Percentiles rank a stretch among this genome's conserved stretches.
Conservation (phyloP, 1,140 invertebrate species). For the Colletes latitarsis region DNA sequence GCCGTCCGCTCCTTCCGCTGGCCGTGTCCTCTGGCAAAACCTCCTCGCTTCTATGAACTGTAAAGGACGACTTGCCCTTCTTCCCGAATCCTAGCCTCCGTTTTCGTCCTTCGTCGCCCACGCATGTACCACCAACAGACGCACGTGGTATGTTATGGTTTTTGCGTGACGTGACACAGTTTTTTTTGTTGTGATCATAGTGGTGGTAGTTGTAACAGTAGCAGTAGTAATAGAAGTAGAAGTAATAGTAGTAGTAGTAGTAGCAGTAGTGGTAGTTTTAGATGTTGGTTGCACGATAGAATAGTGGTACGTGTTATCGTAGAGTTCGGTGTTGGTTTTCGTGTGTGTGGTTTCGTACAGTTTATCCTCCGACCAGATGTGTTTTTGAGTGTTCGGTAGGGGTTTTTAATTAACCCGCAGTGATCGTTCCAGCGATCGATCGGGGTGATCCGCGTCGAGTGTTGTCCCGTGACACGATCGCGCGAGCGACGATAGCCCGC, state of each 20-base stretch:
- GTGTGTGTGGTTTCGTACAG: not conserved
- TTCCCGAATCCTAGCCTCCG: conserved; percentile 97
- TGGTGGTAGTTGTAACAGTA: conserved; percentile 30
- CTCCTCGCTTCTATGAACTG: conserved; percentile 97
- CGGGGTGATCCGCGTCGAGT: conserved; percentile 63
- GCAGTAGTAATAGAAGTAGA: conserved; percentile 16
- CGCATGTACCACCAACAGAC: conserved; percentile 80
- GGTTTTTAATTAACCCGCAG: conserved; percentile 62
- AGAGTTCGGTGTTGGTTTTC: not conserved
- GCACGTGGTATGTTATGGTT: conserved; percentile 78
- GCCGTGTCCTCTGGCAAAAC: conserved; percentile 92
- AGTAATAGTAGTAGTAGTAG: conserved; percentile 31
- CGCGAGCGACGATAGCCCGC: conserved; percentile 61
- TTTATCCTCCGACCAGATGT: not conserved
- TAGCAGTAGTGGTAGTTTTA: not conserved
- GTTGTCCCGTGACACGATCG: conserved; percentile 61
- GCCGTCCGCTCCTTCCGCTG: conserved; percentile 87
- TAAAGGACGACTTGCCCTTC: conserved; percentile 96
- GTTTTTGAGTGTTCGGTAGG: conserved; percentile 43
- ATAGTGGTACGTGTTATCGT: conserved; percentile 2
- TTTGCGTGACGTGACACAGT: conserved; percentile 66
- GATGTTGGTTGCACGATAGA: conserved; percentile 13
- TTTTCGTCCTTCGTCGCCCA: conserved; percentile 90
- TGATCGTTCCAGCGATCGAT: conserved; percentile 74
- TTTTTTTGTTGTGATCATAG: conserved; percentile 54